phyloP scores from a whole-genome alignment of 1,140 invertebrate species.

The Cyphomyrmex costatus region DNA sequence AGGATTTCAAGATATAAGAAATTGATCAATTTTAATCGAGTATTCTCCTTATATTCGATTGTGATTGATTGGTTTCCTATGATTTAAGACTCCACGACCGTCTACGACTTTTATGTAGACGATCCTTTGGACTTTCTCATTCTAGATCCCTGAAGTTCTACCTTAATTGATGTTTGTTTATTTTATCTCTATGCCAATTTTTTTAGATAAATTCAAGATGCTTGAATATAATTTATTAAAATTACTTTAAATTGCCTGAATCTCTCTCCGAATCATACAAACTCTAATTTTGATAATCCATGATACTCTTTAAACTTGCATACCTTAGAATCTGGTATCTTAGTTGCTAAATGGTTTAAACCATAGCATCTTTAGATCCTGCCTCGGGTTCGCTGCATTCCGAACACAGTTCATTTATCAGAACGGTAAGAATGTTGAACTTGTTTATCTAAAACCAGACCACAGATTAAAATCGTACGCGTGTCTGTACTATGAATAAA shows the following conservation, averaged over 20 bases:
- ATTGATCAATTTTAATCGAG: no score
- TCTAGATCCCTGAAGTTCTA: not conserved
- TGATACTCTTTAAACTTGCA: conserved; percentile 10
- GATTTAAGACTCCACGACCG: no score
- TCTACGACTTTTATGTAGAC: no score
- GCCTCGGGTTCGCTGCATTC: conserved; percentile 52
- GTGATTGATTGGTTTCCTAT: no score
- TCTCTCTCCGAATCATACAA: not conserved
- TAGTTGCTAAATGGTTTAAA: conserved; percentile 37
- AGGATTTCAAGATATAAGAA: no score
- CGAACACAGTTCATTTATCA: conserved; percentile 49
- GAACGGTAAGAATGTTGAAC: conserved; percentile 41
- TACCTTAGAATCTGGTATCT: conserved; percentile 14
- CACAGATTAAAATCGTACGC: conserved; percentile 25
- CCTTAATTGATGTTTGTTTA: not conserved
- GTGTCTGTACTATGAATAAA: conserved; percentile 20
- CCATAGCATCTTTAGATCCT: conserved; percentile 69
- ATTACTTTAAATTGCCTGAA: not conserved
- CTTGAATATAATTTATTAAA: not conserved
- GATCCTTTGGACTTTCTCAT: not conserved
- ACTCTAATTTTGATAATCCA: conserved; percentile 10
- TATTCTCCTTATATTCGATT: no score
- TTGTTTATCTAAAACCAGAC: conserved; percentile 43
- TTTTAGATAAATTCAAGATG: not conserved
- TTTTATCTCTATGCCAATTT: not conserved